Evolutionary conservation across 2,888 invertebrate species (phyloP).

Genomic region (Leptinotarsa rubiginosa): DNA sequence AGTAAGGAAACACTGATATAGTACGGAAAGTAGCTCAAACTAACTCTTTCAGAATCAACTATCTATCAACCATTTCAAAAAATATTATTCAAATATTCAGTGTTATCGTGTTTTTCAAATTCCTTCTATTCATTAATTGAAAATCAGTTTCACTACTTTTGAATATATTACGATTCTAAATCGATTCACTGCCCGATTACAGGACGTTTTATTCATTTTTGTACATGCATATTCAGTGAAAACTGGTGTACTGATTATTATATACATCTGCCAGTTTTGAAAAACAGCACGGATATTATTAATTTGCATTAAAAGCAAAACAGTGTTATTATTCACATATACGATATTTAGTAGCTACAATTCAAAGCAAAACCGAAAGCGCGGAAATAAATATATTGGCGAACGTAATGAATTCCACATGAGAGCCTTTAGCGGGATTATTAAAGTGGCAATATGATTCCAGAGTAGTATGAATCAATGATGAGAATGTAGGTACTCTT

Average conservation of each 20-base stretch:
- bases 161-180: not conserved
- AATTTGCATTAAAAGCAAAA: constrained; percentile 21
- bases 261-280: not conserved
- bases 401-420: not conserved
- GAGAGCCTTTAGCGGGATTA: not conserved
- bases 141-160: not conserved
- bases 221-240: constrained; percentile 5
- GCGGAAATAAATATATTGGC: constrained; percentile 5
- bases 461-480: no score
- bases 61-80: no score
- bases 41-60: no score
- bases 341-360: not conserved
- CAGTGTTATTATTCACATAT: constrained; percentile 15
- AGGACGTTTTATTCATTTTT: not conserved
- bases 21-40: no score
- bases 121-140: not conserved
- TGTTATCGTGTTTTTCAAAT: no score
- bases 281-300: constrained; percentile 2
- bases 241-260: constrained; percentile 12
- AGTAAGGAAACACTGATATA: no score
- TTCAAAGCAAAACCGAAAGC: not conserved
- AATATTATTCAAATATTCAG: no score
- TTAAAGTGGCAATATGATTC: not conserved
- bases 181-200: not conserved
- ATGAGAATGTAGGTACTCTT: no score